Conservation (phyloP, 2,797 vertebrate genomes). For the Aulostomus chinensis region DNA sequence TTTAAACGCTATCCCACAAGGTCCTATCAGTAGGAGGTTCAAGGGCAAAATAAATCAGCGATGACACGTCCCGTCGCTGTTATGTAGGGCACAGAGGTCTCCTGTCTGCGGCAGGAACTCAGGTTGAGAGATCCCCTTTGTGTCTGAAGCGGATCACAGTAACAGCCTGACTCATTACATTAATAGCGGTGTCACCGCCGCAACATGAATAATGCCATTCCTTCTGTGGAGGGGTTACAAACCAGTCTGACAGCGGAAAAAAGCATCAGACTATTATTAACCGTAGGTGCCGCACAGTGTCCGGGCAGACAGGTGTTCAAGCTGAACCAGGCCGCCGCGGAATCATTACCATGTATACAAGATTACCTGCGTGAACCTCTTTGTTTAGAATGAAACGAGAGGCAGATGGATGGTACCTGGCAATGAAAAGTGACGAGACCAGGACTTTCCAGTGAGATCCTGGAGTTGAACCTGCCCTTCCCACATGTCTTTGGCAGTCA, state of each 20-base stretch:
- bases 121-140: slow-evolving; percentile 69
- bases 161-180: slow-evolving; percentile 74
- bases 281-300: too few relatives aligned
- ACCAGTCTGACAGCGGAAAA: slow-evolving; percentile 40
- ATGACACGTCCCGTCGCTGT: slow-evolving; percentile 67
- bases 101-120: slow-evolving; percentile 54
- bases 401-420: too few relatives aligned
- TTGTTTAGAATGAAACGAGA: too few relatives aligned
- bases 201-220: slow-evolving; percentile 60
- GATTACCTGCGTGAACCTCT: too few relatives aligned
- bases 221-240: slow-evolving; percentile 50
- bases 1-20: slow-evolving; percentile 68
- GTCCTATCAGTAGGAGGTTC: slow-evolving; percentile 69
- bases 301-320: too few relatives aligned
- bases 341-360: too few relatives aligned
- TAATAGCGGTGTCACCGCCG: slow-evolving; percentile 52
- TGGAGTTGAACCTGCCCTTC: slow-evolving; percentile 10
- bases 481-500: slow-evolving; percentile 5
- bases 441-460: too few relatives aligned
- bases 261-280: slow-evolving; percentile 53
- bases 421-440: too few relatives aligned
- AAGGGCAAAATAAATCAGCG: slow-evolving; percentile 80
- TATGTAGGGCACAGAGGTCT: slow-evolving; percentile 69
- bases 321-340: too few relatives aligned
- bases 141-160: slow-evolving; percentile 66